phyloP scores from a whole-genome alignment of 2,888 invertebrate genomes.

The Lasioglossum calceatum region DNA sequence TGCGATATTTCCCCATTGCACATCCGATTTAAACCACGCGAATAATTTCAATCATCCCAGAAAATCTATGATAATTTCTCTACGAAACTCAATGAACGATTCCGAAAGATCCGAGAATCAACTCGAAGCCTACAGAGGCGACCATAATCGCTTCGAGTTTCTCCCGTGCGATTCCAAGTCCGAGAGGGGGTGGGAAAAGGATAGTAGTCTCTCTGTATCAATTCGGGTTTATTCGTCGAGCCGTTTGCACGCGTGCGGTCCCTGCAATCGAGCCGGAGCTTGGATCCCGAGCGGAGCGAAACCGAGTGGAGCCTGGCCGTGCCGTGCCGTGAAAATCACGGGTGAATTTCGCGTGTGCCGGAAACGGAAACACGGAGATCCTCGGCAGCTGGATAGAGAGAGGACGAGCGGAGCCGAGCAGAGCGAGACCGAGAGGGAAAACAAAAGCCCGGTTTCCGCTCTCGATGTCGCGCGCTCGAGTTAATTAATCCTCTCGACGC shows the following conservation, averaged over 20 bases:
- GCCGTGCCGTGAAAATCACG: slow-evolving; percentile 63
- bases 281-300: neutral
- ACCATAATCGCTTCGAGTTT: slow-evolving; percentile 31
- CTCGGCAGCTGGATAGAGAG: slow-evolving; percentile 37
- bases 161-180: neutral
- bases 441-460: slow-evolving; percentile 73
- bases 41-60: too few species aligned
- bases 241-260: slow-evolving; percentile 67
- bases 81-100: neutral
- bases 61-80: neutral
- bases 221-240: slow-evolving; percentile 68
- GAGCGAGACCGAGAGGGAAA: slow-evolving; percentile 49
- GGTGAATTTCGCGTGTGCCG: slow-evolving; percentile 62
- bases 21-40: too few species aligned
- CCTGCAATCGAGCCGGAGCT: slow-evolving; percentile 54
- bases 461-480: slow-evolving; percentile 73
- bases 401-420: slow-evolving; percentile 6
- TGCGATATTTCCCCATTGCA: neutral
- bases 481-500: slow-evolving; percentile 80
- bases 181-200: neutral
- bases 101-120: neutral
- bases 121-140: slow-evolving; percentile 20
- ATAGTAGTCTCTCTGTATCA: slow-evolving; percentile 46
- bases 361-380: slow-evolving; percentile 50
- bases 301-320: slow-evolving; percentile 30